Evolutionary conservation across 2,113 vertebrate species (phyloP), one percentile per base, ranked within the genome.

Genomic region (Paedocypris sp.): DNA sequence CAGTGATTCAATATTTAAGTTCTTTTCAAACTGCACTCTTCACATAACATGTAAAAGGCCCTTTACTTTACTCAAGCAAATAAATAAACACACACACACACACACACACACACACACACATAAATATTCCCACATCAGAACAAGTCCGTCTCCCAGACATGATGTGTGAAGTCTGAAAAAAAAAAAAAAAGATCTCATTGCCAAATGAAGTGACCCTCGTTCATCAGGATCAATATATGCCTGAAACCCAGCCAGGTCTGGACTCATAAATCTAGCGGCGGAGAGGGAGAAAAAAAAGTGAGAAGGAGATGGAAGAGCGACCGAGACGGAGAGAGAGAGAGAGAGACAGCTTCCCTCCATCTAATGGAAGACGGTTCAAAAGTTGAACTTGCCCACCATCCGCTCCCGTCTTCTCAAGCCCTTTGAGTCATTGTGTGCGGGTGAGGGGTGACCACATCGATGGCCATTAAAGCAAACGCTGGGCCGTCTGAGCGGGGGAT

Each of bases 291-390:
- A 19, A 32, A 49, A 32, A 25, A 43, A 54, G 42, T 5, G 57
- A 20, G 35, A 22, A 9, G 6, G 61, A 43, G 61, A 60, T 19
- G 46, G 26, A 59, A 41, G 39, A 20, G 25, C 5, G 42, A 36
- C 28, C 32, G 54, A 53, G 47, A 51, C 20, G 29, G 38, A 58
- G 58, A 45, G 45, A 23, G 47, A 25, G 26, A 20, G 60, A 48
- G 56, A 66, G 45, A 48, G 47, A 36, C 4, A 9, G 28, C 66
- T 72, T 61, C 63, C 67, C 57, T 67, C 67, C 72, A 57, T 22
- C 39, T 72, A 75, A 72, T 75, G 70, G 73, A 72, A 43, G 28
- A 66, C 64, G 75, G 82, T 84, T 85, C 79, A 85, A 80, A 81
- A 82, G 82, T 84, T 79, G 74, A 82, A 73, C 47, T 18, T 10